Conservation (phyloP, 2,113 vertebrate genomes). For the Jaculus jaculus region DNA sequence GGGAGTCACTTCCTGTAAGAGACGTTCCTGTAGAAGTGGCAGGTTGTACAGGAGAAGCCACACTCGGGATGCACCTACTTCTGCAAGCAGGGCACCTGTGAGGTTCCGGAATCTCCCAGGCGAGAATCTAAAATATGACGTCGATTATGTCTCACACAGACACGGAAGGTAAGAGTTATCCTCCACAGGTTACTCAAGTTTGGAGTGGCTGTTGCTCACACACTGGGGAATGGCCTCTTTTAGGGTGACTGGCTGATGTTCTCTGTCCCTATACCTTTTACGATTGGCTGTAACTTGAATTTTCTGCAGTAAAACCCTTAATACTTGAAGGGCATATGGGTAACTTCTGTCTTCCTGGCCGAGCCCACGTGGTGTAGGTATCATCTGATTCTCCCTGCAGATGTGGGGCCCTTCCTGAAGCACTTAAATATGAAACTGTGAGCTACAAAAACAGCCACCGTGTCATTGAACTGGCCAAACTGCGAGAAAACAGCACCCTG, state of each 20-base stretch:
- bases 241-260: neutral
- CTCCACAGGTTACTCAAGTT: neutral
- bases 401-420: neutral
- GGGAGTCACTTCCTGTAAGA: neutral
- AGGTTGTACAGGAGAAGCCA: neutral
- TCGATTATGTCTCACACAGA: neutral
- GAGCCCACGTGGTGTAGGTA: neutral
- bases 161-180: neutral
- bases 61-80: neutral
- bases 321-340: neutral
- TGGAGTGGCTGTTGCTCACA: neutral
- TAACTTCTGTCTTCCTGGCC: neutral
- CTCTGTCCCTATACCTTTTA: neutral
- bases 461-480: neutral
- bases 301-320: neutral
- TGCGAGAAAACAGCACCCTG: neutral
- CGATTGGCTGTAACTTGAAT: neutral
- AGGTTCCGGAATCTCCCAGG: neutral
- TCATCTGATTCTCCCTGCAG: neutral
- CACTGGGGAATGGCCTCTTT: neutral
- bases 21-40: neutral
- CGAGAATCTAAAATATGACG: neutral
- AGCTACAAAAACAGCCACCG: neutral
- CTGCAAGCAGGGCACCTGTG: neutral
- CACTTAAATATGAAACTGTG: conserved; percentile 1